Percentiles rank a stretch among this genome's conserved stretches.
These are phyloP conservation scores for Spizaetus ornatus DNA, from an alignment of 2,113 vertebrate species.

Conservation along the genomic window DNA sequence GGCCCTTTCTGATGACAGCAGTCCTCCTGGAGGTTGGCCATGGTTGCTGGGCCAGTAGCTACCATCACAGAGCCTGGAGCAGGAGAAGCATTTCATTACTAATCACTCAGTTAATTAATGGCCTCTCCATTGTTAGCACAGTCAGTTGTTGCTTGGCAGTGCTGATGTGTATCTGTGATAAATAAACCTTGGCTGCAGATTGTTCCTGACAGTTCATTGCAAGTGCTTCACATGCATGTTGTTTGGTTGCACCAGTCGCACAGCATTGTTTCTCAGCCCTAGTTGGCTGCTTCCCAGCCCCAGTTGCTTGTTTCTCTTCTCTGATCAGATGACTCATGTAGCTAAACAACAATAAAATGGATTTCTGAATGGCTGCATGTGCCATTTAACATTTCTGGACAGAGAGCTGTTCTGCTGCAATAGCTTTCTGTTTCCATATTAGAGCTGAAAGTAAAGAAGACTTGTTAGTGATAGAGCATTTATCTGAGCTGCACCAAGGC, in stretches of 20 bases:
- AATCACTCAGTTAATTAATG: neutral
- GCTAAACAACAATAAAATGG: neutral
- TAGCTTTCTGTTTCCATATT: neutral
- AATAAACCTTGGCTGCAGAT: neutral
- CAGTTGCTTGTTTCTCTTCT: neutral
- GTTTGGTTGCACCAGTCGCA: neutral
- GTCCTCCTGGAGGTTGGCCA: neutral
- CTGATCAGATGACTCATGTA: neutral
- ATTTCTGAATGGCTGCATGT: constrained; percentile 9
- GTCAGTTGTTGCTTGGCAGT: neutral
- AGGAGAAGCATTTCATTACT: neutral
- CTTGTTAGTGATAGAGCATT: neutral
- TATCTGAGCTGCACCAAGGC: neutral
- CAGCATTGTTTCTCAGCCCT: neutral
- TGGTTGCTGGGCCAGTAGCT: neutral
- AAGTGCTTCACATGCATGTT: neutral
- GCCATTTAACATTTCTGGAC: neutral
- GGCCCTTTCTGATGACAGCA: neutral
- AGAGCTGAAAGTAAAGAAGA: neutral
- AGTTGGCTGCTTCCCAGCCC: neutral
- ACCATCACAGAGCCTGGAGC: neutral
- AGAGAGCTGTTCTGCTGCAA: neutral
- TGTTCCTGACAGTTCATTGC: neutral
- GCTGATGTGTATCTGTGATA: neutral
- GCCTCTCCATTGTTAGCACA: neutral